Base-by-base conservation (phyloP, 2,797 vertebrate genomes). In the Amniataba percoides region DNA sequence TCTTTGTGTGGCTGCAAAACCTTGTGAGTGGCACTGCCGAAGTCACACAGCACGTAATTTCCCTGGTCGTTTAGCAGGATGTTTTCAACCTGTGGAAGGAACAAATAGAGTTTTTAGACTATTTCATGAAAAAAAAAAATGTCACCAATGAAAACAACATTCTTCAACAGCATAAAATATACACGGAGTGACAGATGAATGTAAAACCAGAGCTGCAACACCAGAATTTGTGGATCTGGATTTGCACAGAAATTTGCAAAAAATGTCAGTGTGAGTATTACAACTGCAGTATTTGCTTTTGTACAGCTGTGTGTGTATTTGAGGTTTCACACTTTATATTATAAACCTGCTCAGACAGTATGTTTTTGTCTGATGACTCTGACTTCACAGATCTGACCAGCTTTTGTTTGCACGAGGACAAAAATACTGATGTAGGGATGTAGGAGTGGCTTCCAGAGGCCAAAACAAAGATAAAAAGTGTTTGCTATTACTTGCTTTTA, bases 21-120 rank as follows among this genome's bases (percentile, higher is more conserved):
- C 79, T 97, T 97, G 91, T 99, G 98, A 60, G 98, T 99, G 75
- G 98, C 95, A 81, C 98, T 99, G 88, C 98, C 98, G 4, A 99
- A 99, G 87, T 99, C 98, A 82, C 98, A 99, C 69, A 99, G 95
- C 57, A 99, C 98, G 3, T 99, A 99, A 89, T 96, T 97, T 42
- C 98, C 97, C 12, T 94, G 93, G 83, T 99, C 97, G 7, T 97
- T 99, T 81, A 99, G 93, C 78, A 99, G 94, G 80, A 99, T 96
- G 87, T 99, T 99, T 92, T 99, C 98, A 81, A 99, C 98, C 98
- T 99, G 92, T 8, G 0, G 5, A 15, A 64, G 7, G 3, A 36
- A 31, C 1, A 68, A 5, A 72, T 5, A 27, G 0, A 65, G 7
- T 25, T n/a, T 49, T 63, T 19, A 55, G 58, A 31, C 3, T 1